Evolutionary conservation across 53 echinoderm and acorn worm genomes (phyloP).

Genomic region (Henricia sp.): DNA sequence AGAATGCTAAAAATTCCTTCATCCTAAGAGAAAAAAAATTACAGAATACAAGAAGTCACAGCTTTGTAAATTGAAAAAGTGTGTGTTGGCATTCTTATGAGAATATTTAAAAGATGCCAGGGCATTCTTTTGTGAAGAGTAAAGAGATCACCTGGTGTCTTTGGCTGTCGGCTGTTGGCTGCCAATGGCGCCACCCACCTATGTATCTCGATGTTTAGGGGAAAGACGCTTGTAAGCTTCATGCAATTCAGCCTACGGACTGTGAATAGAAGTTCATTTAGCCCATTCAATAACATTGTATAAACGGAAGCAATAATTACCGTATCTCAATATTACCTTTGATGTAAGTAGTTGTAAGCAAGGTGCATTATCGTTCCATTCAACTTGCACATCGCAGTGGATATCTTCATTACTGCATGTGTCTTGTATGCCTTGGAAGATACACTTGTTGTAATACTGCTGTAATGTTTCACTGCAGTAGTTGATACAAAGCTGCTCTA

Average conservation of each 20-base stretch:
- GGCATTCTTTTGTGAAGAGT: no score
- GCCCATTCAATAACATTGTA: no score
- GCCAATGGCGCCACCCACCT: no score
- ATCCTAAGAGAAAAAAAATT: conserved; percentile 43
- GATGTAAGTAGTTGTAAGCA: conserved; percentile 61
- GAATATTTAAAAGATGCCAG: no score
- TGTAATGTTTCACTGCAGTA: conserved; percentile 81
- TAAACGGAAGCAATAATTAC: no score
- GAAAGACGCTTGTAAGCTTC: no score
- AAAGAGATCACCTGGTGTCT: no score
- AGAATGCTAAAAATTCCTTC: conserved; percentile 71
- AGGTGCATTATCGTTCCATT: conserved; percentile 72
- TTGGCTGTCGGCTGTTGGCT: no score
- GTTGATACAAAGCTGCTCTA: conserved; percentile 86
- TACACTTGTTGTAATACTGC: conserved; percentile 79
- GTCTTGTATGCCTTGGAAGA: conserved; percentile 72
- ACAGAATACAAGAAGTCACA: neutral
- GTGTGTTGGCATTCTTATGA: no score
- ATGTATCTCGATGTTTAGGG: no score
- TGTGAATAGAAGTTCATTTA: no score
- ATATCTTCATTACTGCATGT: conserved; percentile 68
- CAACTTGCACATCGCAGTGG: conserved; percentile 64
- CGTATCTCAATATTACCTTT: conserved; percentile 66
- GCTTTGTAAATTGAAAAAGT: neutral
- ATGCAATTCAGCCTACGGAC: no score